Evolutionary conservation across 2,888 invertebrate species (phyloP).

Genomic region (Anthrax anthrax): DNA sequence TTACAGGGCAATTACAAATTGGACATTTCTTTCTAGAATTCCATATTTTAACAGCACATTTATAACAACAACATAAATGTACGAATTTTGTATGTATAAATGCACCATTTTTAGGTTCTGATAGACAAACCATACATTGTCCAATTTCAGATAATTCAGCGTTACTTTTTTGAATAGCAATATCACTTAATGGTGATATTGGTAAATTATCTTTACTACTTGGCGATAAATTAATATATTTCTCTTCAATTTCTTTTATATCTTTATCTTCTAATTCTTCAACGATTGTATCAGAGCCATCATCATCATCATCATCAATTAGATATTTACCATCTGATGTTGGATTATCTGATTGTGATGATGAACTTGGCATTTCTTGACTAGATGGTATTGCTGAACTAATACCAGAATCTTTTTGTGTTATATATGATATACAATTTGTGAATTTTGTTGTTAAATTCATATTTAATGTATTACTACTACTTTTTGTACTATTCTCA

Average conservation of each 20-base stretch:
- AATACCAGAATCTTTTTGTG: conserved; percentile 19
- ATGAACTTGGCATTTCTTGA: conserved; percentile 13
- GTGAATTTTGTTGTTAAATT: no score
- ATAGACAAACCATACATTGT: conserved; percentile 45
- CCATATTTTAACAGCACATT: conserved; percentile 53
- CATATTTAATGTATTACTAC: no score
- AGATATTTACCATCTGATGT: neutral
- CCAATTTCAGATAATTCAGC: conserved; percentile 10
- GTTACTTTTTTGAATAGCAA: neutral
- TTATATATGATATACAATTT: conserved; percentile 4
- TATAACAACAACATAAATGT: conserved; percentile 57
- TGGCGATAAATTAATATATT: no score
- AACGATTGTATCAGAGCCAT: conserved; percentile 2
- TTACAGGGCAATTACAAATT: conserved; percentile 51
- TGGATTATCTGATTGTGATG: conserved; percentile 1
- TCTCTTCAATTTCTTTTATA: no score
- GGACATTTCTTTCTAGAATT: conserved; percentile 48
- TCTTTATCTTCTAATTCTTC: no score
- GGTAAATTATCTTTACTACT: no score
- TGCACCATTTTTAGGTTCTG: conserved; percentile 48
- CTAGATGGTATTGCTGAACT: conserved; percentile 17
- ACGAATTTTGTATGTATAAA: conserved; percentile 52
- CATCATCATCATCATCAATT: neutral
- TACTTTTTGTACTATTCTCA: conserved; percentile 2
- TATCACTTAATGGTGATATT: no score